A percentile compares a stretch with the other conserved stretches of the same genome.
phyloP scores from a whole-genome alignment of 2,888 invertebrate genomes.

The Camptogramma bilineatum region DNA sequence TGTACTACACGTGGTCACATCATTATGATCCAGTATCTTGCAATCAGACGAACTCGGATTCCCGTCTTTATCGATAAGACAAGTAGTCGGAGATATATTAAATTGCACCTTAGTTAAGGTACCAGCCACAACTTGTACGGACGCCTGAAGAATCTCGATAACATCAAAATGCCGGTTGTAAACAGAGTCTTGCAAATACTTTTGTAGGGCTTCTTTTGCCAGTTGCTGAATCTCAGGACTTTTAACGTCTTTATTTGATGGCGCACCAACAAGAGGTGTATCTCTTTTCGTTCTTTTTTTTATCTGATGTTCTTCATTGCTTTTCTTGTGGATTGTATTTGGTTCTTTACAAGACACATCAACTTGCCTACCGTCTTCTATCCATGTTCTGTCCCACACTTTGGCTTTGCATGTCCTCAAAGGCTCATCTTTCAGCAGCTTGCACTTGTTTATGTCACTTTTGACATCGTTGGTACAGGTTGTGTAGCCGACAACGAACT shows the following conservation, averaged over 20 bases:
- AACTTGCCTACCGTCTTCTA: slow-evolving; percentile 73
- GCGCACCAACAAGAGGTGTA: slow-evolving; percentile 36
- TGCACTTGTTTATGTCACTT: slow-evolving; percentile 54
- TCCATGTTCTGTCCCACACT: slow-evolving; percentile 86
- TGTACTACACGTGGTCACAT: slow-evolving; percentile 44
- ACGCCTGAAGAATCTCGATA: slow-evolving; percentile 63
- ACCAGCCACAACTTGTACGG: slow-evolving; percentile 79
- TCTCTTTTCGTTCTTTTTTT: slow-evolving; percentile 44
- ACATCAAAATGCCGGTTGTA: slow-evolving; percentile 48
- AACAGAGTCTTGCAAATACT: slow-evolving; percentile 49
- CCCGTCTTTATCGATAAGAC: slow-evolving; percentile 25
- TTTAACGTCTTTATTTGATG: slow-evolving; percentile 11
- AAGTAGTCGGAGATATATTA: slow-evolving; percentile 74
- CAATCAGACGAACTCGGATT: slow-evolving; percentile 24
- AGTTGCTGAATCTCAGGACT: slow-evolving; percentile 48
- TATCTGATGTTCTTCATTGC: slow-evolving; percentile 31
- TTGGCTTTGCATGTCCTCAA: slow-evolving; percentile 62
- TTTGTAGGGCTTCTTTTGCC: slow-evolving; percentile 52
- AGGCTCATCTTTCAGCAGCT: slow-evolving; percentile 58
- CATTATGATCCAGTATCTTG: slow-evolving; percentile 19
- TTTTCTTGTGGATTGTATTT: slow-evolving; percentile 1
- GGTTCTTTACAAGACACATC: slow-evolving; percentile 63
- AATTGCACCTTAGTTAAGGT: slow-evolving; percentile 79
- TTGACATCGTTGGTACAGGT: slow-evolving; percentile 74
- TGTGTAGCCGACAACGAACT: slow-evolving; percentile 84